Conservation (phyloP, 1,140 invertebrate genomes). For the Drosophila pseudoobscura region DNA sequence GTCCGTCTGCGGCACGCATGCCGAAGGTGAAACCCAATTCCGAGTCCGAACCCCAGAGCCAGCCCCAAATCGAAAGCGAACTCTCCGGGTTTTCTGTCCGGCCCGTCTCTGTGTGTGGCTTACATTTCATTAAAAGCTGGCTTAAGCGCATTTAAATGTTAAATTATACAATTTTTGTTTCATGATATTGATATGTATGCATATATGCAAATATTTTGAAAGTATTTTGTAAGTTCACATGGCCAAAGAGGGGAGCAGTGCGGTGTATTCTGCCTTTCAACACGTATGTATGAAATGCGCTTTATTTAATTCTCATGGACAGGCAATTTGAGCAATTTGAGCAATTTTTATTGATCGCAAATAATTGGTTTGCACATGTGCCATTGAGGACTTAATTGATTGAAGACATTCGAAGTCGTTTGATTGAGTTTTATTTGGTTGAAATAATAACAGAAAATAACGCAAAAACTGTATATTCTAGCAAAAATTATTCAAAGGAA, state of each 20-base stretch:
- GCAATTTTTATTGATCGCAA: constrained; percentile 25
- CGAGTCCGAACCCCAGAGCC: constrained; percentile 1
- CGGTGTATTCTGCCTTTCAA: constrained; percentile 20
- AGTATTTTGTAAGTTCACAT: constrained; percentile 58
- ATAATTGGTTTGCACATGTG: constrained; percentile 9
- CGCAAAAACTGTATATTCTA: too few species aligned
- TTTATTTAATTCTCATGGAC: constrained; percentile 29
- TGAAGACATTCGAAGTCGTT: constrained; percentile 19
- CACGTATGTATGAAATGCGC: constrained; percentile 34
- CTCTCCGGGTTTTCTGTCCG: not conserved
- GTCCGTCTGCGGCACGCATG: constrained; percentile 40
- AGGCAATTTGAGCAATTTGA: constrained; percentile 17
- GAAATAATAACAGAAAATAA: not conserved
- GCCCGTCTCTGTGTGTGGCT: constrained; percentile 26
- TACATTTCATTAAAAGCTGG: constrained; percentile 74
- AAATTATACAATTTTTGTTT: constrained; percentile 71
- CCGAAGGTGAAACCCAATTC: constrained; percentile 69
- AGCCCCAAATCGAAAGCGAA: constrained; percentile 49
- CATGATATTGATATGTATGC: constrained; percentile 58
- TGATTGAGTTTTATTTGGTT: not conserved
- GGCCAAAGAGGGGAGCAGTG: constrained; percentile 15
- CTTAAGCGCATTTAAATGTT: constrained; percentile 73
- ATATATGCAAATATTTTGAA: constrained; percentile 67
- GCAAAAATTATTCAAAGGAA: too few species aligned
- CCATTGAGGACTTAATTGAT: constrained; percentile 17